A percentile compares a stretch with the other conserved stretches of the same genome.
These are phyloP conservation scores for Lerema accius DNA, from an alignment of 1,140 invertebrate species.

Conservation along the genomic window DNA sequence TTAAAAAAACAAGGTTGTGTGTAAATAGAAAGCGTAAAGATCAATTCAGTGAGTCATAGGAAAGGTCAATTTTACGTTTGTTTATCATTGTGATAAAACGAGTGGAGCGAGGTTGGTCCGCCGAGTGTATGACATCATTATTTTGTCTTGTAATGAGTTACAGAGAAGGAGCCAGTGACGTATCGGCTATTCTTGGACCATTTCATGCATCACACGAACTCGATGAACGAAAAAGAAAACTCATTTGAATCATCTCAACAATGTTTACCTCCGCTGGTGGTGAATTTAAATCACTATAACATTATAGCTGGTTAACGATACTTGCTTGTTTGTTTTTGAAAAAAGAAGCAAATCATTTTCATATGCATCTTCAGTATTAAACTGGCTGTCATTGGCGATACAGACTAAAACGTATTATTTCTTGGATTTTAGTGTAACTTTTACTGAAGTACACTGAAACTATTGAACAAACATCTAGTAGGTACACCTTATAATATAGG, in stretches of 20 bases:
- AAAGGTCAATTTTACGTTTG: conserved; percentile 57
- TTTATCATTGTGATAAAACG: conserved; percentile 38
- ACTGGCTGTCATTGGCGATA: too few relatives aligned
- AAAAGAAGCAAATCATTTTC: too few relatives aligned
- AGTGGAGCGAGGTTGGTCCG: conserved; percentile 20
- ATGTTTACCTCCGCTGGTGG: neutral
- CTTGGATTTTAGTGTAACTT: too few relatives aligned
- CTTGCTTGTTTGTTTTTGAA: too few relatives aligned
- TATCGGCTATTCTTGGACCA: conserved; percentile 19
- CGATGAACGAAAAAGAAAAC: conserved; percentile 3
- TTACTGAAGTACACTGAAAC: too few relatives aligned
- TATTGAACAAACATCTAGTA: too few relatives aligned
- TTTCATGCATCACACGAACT: conserved; percentile 22
- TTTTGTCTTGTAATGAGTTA: conserved; percentile 33
- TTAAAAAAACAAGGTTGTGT: conserved; percentile 60
- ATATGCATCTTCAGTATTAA: too few relatives aligned
- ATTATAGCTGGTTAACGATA: too few relatives aligned
- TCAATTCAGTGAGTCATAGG: conserved; percentile 31
- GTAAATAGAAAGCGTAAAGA: conserved; percentile 52
- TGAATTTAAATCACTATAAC: neutral
- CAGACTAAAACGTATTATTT: too few relatives aligned
- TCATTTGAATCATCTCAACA: conserved; percentile 11
- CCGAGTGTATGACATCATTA: conserved; percentile 26
- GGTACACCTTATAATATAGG: too few relatives aligned
- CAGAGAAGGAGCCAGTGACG: conserved; percentile 25